Evolutionary conservation across 2,888 invertebrate species (phyloP), one percentile per base, ranked within the genome.

Genomic region (Troides aeacus): DNA sequence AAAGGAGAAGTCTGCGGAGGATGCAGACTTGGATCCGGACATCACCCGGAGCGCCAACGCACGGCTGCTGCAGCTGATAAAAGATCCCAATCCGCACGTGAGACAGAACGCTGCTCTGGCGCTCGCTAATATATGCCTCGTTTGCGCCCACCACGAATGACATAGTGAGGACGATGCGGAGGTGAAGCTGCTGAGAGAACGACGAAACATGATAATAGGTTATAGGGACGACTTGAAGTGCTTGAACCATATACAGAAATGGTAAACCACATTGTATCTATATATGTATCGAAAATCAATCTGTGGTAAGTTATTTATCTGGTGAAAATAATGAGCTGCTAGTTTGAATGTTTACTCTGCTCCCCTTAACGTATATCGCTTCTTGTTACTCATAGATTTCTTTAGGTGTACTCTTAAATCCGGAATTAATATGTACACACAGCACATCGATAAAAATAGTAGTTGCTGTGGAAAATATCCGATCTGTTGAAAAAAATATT

Each of bases 51-150:
- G 79, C 5, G 89, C 89, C 75, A 77, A 92, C 21, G 72, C 91
- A 18, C 89, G 94, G 0, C 84, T 95, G 4, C 79, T 94, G 61
- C 93, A 93, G 67, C 87, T 95, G 2, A 80, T 94, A 62, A 92
- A 93, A 66, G 95, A 95, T 76, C 80, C 89, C 5, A 90, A 93
- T 70, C 88, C 94, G 1, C 83, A 83, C 10, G 95, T 95, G 1
- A 81, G 95, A 18, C 91, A 93, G 72, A 90, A 93, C 77, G 89
- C 94, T 0, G 94, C 94, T 0, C 86, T 93, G 78, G 94, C 94
- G 0, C 88, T 95, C 23, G 93, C 94, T 0, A 87, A 87, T 73
- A 80, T 93, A 1, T 89, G 89, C 65, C 80, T 92, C 0, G 81
- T 86, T 4, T 73, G 74, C 1, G 82, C 83, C 1, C 59, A 64